Base-by-base conservation (phyloP, 2,797 vertebrate genomes). In the Sandelia bainsii region DNA sequence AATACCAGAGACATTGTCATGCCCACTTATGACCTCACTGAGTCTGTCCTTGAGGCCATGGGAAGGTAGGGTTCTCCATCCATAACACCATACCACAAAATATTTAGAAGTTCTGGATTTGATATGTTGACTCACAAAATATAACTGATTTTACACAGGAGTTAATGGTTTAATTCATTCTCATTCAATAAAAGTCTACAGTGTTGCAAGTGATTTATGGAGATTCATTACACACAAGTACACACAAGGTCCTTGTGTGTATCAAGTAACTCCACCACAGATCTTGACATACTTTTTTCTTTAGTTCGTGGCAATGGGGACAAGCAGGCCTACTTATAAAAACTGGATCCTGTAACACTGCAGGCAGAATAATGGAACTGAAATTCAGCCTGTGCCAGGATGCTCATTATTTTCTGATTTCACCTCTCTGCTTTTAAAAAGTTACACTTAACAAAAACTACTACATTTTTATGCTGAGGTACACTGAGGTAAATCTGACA, bases 21-120 rank as follows among this genome's bases (percentile, higher is more conserved):
- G 97, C 98, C 98, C 37, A 99, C 98, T 3, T 99, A 99, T 0
- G 98, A 99, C 88, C 88, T 99, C 91, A 99, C 97, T 0, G 98
- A 99, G 85, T 99, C 98, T 0, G 95, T 98, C 58, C 92, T 99
- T 50, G 98, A 99, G 91, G 98, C 96, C 64, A 99, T 99, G 98
- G 97, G 97, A 82, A 96, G 97, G 98, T 91, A 68, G 44, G 39
- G 62, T 6, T 40, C 40, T n/a, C 39, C 17, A 1, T 32, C 10
- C 9, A 7, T 4, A 32, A 19, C 45, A 34, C 9, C 13, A 4
- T 3, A 32, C 17, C 49, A 34, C 48, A 40, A 16, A 40, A 25
- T 19, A 6, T 29, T 1, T 6, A 5, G 9, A 4, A 27, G 2
- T 16, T 64, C 37, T 48, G 8, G n/a, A n/a, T n/a, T n/a, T n/a